These are phyloP conservation scores for Echiichthys vipera DNA, from an alignment of 2,797 vertebrate species.

Conservation along the genomic window DNA sequence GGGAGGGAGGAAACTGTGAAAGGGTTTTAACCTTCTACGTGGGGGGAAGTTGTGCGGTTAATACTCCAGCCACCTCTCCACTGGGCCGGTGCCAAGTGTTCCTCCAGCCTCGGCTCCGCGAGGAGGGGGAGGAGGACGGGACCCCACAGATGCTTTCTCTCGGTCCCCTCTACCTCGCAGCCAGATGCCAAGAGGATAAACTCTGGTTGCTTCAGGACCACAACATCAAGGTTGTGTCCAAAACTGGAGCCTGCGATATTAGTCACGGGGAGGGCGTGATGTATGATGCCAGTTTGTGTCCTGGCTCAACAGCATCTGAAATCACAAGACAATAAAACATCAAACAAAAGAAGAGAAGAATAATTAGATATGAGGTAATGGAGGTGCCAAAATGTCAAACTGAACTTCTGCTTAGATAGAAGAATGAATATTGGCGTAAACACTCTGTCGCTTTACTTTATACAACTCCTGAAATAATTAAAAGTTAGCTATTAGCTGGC, in stretches of 20 bases:
- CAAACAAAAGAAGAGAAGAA: background rate
- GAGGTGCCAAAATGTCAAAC: too few species aligned
- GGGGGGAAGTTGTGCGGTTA: conserved; percentile 70
- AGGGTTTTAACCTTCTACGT: conserved; percentile 75
- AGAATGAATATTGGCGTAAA: background rate
- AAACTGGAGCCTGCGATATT: conserved; percentile 65
- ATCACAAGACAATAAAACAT: conserved; percentile 12
- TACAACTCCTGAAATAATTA: background rate
- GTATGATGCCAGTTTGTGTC: conserved; percentile 31
- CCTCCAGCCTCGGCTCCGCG: conserved; percentile 47
- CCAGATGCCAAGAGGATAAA: conserved; percentile 78
- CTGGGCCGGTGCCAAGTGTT: conserved; percentile 75
- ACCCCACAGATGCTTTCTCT: conserved; percentile 70
- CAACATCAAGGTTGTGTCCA: conserved; percentile 75
- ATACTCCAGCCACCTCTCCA: conserved; percentile 71
- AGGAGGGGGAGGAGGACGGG: conserved; percentile 39
- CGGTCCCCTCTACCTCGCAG: conserved; percentile 50
- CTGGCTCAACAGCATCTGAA: conserved; percentile 27
- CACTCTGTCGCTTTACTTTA: too few species aligned
- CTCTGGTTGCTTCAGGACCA: conserved; percentile 68
- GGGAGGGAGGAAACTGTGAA: conserved; percentile 42
- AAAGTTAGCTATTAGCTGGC: background rate
- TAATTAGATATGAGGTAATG: background rate
- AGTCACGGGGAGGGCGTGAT: conserved; percentile 60
- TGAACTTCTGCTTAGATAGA: background rate